Evolutionary conservation across 2,888 invertebrate genomes (phyloP), one percentile per base, ranked within the genome.

Genomic region (Atethmia centrago): DNA sequence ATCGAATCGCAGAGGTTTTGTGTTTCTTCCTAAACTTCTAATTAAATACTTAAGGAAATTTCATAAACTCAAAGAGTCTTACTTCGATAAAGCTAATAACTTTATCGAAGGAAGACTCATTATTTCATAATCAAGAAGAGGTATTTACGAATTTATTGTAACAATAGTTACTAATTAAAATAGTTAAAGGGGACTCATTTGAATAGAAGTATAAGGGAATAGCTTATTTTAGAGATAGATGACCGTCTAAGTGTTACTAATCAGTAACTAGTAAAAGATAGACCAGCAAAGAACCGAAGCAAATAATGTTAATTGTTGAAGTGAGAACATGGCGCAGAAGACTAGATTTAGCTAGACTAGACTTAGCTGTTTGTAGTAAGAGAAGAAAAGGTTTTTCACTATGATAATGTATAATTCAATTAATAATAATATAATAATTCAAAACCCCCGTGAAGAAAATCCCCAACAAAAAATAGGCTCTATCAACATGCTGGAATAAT

Each of bases 1-100:
- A 84, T 82, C 75, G 59, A 70, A 84, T 71, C 71, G 64, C 42
- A 8, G 45, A 36, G 69, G 69, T 82, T 72, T 84, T 63, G 61
- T 75, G 74, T 84, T 77, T 70, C 69, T 79, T 78, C 0, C 12
- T 9, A 19, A 78, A 76, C 70, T 81, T 81, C 65, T 71, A 81
- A 85, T 81, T 76, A 77, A 84, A 78, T 67, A 81, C 75, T 77
- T 68, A 62, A 53, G 47, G 53, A 31, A 59, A 75, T 69, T 58
- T 55, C 28, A 36, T 65, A 40, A 65, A 58, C 31, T 49, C 28
- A 45, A 51, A 21, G 49, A 36, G 25, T 47, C 12, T 79, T 59
- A 40, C 7, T 68, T 58, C 42, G 21, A 36, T 36, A 12, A 36
- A 67, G 16, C 55, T 72, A 58, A 61, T 42, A 10, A n/a, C 25